phyloP scores from a whole-genome alignment of 1,140 invertebrate species.

The Drosophila serrata region DNA sequence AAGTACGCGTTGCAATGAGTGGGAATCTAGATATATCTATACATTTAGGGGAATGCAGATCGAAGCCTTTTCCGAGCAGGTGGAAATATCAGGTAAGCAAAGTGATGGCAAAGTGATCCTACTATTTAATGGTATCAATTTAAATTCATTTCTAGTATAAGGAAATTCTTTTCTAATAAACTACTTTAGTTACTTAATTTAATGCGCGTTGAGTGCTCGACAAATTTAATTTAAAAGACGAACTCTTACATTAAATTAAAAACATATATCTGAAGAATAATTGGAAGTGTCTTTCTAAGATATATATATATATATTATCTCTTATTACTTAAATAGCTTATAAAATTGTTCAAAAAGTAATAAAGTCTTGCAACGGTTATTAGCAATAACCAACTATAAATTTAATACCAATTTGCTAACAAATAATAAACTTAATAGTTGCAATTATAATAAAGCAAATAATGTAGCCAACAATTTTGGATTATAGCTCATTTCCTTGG shows the following conservation, averaged over 20 bases:
- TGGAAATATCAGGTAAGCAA: constrained; percentile 45
- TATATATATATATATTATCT: too few relatives aligned
- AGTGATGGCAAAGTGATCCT: not conserved
- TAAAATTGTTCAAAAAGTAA: not conserved
- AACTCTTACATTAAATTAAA: not conserved
- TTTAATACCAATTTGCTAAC: not conserved
- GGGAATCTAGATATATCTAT: constrained; percentile 7
- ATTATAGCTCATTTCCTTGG: constrained; percentile 8
- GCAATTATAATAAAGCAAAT: not conserved
- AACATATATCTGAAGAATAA: not conserved
- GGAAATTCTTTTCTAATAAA: not conserved
- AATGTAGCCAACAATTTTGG: not conserved
- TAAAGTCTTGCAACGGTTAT: not conserved
- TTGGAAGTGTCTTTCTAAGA: fast-evolving
- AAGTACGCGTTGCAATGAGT: constrained; percentile 56
- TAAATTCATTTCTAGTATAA: not conserved
- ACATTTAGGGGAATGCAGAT: constrained; percentile 20
- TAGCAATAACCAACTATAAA: not conserved
- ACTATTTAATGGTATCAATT: not conserved
- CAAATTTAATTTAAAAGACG: not conserved
- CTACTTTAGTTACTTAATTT: not conserved
- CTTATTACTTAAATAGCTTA: too few relatives aligned
- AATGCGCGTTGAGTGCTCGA: not conserved
- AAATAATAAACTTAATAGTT: not conserved
- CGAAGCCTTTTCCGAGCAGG: constrained; percentile 46